Percentiles rank a stretch among this genome's conserved stretches.
phyloP scores from a whole-genome alignment of 2,797 vertebrate genomes.

The Urosaurus nigricauda region DNA sequence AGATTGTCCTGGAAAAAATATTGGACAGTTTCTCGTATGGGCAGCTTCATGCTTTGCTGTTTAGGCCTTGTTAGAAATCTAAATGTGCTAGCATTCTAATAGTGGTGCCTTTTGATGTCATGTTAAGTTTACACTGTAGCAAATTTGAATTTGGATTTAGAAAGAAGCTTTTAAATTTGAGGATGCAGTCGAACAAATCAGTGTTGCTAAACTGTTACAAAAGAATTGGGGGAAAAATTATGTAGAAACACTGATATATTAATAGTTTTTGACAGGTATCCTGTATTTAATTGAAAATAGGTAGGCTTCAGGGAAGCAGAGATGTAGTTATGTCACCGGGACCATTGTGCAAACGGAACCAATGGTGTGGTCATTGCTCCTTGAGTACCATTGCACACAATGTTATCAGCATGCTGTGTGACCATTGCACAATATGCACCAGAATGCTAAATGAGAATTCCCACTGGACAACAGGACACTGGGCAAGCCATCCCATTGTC shows the following conservation, averaged over 20 bases:
- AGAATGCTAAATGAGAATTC: too few relatives aligned
- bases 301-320: not conserved
- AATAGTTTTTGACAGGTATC: not conserved
- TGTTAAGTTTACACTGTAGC: not conserved
- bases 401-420: too few relatives aligned
- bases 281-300: not conserved
- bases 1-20: not conserved
- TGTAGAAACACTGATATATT: not conserved
- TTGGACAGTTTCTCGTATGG: not conserved
- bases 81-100: not conserved
- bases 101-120: not conserved
- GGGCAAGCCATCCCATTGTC: too few relatives aligned
- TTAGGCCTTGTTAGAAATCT: not conserved
- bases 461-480: too few relatives aligned
- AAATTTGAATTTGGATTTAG: not conserved
- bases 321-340: too few relatives aligned
- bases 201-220: too few relatives aligned
- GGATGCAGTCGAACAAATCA: not conserved
- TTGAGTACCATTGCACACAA: too few relatives aligned
- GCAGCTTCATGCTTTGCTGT: not conserved
- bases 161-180: too few relatives aligned
- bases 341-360: too few relatives aligned
- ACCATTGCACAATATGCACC: too few relatives aligned
- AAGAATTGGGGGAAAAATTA: not conserved
- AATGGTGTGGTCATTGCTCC: too few relatives aligned